A percentile compares a stretch with the other conserved stretches of the same genome.
These are phyloP conservation scores for Microcebus lehilahytsara DNA, from an alignment of 2,113 vertebrate genomes.

Conservation along the genomic window DNA sequence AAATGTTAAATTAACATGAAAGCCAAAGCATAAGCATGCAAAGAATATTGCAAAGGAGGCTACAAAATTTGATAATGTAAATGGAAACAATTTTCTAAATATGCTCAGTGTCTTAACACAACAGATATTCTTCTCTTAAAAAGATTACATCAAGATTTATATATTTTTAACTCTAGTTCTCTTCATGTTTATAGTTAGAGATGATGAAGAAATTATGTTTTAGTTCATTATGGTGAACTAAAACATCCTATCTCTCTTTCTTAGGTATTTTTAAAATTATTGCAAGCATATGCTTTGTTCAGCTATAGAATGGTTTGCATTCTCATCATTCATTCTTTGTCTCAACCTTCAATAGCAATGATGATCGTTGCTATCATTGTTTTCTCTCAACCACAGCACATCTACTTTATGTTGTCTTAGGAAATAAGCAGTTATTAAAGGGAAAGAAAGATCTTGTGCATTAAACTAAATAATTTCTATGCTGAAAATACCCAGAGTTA, in stretches of 20 bases:
- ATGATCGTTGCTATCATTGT: background rate
- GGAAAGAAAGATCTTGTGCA: background rate
- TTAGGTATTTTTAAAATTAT: background rate
- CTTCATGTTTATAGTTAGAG: background rate
- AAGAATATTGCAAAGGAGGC: background rate
- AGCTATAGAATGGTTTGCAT: background rate
- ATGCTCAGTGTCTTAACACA: background rate
- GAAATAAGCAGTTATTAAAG: background rate
- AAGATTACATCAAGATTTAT: background rate
- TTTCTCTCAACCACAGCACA: background rate
- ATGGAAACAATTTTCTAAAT: background rate
- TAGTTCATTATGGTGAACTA: background rate
- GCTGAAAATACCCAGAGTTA: background rate
- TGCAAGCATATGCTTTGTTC: background rate
- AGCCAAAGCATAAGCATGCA: background rate
- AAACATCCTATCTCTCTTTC: background rate
- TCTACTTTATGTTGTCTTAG: background rate
- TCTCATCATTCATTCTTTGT: background rate
- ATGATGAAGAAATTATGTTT: background rate
- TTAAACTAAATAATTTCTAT: conserved; percentile 32
- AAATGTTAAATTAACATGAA: background rate
- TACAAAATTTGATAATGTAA: background rate
- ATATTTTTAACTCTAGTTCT: background rate
- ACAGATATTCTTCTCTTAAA: background rate
- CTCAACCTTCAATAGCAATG: background rate